phyloP scores from a whole-genome alignment of 2,888 invertebrate genomes.

The Trypoxylon attenuatum region DNA sequence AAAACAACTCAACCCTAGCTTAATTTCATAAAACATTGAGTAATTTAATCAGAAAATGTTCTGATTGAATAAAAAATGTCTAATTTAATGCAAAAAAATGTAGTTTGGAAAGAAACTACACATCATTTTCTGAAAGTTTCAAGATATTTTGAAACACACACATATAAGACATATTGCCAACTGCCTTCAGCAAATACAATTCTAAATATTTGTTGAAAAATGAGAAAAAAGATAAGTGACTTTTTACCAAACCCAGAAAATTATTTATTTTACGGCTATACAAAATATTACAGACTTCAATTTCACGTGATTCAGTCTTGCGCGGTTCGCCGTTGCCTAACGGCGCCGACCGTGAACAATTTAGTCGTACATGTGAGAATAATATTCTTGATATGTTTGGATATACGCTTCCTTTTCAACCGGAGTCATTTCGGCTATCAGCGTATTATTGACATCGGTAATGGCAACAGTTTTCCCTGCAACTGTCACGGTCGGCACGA shows the following conservation, averaged over 20 bases:
- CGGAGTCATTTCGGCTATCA: constrained; percentile 93
- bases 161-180: too few relatives aligned
- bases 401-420: constrained; percentile 96
- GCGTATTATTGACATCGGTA: constrained; percentile 88
- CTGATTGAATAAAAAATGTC: too few relatives aligned
- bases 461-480: constrained; percentile 87
- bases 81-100: too few relatives aligned
- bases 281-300: constrained; percentile 62
- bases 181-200: too few relatives aligned
- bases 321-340: too few relatives aligned
- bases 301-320: constrained; percentile 47
- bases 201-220: not conserved
- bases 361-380: constrained; percentile 91
- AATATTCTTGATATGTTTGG: constrained; percentile 94
- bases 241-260: constrained; percentile 46
- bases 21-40: too few relatives aligned
- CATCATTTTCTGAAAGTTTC: too few relatives aligned
- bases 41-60: too few relatives aligned
- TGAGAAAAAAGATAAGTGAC: not conserved
- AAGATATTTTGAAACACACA: too few relatives aligned
- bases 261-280: constrained; percentile 58
- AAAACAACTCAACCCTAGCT: too few relatives aligned
- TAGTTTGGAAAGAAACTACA: too few relatives aligned
- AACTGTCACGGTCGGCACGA: constrained; percentile 88
- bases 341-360: constrained; percentile 28